Percentiles rank a stretch among this genome's conserved stretches.
Conservation (phyloP, 2,888 invertebrate species). For the Cheilosia pagana region DNA sequence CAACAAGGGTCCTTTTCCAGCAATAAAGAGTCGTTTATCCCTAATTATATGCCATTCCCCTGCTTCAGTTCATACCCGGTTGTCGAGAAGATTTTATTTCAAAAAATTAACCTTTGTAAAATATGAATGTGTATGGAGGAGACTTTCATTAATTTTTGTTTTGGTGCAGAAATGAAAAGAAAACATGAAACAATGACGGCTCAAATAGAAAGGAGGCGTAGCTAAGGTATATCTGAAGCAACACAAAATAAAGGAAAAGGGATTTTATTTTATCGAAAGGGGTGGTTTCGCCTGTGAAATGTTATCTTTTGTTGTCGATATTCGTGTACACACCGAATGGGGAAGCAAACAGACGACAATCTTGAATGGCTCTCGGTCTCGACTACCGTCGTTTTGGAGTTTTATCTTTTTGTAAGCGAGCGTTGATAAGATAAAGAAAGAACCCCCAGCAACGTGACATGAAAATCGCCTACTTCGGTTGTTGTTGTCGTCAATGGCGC, state of each 20-base stretch:
- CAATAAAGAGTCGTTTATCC: conserved; percentile 71
- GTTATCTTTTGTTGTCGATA: conserved; percentile 51
- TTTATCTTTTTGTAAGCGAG: conserved; percentile 41
- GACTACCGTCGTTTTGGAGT: conserved; percentile 45
- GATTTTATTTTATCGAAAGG: conserved; percentile 46
- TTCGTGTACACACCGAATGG: conserved; percentile 25
- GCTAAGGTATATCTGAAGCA: conserved; percentile 25
- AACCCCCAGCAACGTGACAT: conserved; percentile 29
- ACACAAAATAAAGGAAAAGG: conserved; percentile 12
- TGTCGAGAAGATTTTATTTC: conserved; percentile 25
- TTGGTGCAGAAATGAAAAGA: neutral
- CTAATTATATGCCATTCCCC: conserved; percentile 39
- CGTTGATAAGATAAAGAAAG: conserved; percentile 35
- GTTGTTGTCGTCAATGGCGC: conserved; percentile 54
- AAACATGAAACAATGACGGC: conserved; percentile 5
- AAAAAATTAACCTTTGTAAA: conserved; percentile 67
- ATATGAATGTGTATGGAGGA: conserved; percentile 31
- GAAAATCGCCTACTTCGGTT: conserved; percentile 53
- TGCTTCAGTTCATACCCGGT: neutral
- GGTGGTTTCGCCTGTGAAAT: conserved; percentile 43
- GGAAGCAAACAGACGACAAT: conserved; percentile 22
- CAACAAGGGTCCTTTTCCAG: conserved; percentile 52
- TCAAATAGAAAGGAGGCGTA: neutral
- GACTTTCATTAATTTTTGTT: conserved; percentile 52
- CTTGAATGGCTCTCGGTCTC: neutral